Evolutionary conservation across 2,797 vertebrate species (phyloP), one percentile per base, ranked within the genome.

Genomic region (Centropyge bicolor): DNA sequence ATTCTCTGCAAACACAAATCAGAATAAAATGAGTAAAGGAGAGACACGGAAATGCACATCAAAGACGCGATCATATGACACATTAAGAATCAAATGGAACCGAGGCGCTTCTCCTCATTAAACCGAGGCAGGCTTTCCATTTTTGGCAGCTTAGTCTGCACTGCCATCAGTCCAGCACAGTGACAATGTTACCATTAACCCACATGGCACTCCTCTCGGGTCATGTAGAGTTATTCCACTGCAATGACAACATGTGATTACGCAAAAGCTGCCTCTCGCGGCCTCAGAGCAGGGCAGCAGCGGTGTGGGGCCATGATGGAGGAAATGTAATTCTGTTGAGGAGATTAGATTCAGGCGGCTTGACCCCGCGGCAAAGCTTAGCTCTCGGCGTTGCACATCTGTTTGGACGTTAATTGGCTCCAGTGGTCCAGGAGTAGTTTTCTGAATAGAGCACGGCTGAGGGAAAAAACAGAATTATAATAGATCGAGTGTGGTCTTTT

Each of bases 321-420:
- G 86, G 87, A 94, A 93, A 94, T 94, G 89, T 90, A 91, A 93
- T 94, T 94, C 88, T 88, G 83, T 74, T 59, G 88, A 86, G 85
- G 78, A 93, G 92, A 93, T 95, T 92, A 90, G 92, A 93, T 91
- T 92, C 84, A 59, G 89, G 83, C 84, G 82, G 82, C 80, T 90
- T 89, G 88, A 92, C 92, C 94, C 91, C 59, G 81, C 69, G 81
- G 93, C 86, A 54, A 83, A 80, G 89, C 90, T 91, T 91, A 85
- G 91, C 88, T 90, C 71, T 51, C 19, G 11, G 91, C 74, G 19
- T 70, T 79, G 80, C 91, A 88, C 88, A 94, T 93, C 92, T 92
- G 91, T 92, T 91, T 90, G 86, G 89, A 92, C 91, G 91, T 91
- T 95, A 95, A 95, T 94, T 95, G 91, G 91, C 92, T 93, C 74